These are phyloP conservation scores for Lacerta agilis DNA, from an alignment of 2,797 vertebrate genomes.

Conservation along the genomic window DNA sequence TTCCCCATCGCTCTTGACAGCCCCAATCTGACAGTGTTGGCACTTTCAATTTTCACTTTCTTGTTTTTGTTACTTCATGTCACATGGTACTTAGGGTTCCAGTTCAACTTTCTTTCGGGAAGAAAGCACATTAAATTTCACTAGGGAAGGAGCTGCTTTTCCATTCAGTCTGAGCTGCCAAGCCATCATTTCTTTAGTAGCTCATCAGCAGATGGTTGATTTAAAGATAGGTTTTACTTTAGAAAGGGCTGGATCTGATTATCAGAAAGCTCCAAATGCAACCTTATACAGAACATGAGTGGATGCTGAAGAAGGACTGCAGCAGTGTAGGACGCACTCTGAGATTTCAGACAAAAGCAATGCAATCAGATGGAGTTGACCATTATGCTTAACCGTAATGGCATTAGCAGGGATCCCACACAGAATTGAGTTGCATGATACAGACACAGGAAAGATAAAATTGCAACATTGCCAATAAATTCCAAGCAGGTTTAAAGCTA, in stretches of 20 bases:
- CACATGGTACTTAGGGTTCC: background rate
- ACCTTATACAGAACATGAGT: background rate
- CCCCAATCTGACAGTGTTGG: constrained; percentile 1
- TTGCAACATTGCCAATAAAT: background rate
- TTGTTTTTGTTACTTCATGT: constrained; percentile 9
- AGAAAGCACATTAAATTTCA: background rate
- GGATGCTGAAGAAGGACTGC: background rate
- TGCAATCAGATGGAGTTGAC: background rate
- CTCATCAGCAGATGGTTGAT: constrained; percentile 8
- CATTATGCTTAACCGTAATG: background rate
- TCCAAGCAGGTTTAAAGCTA: background rate
- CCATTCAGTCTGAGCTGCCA: background rate
- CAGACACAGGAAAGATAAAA: background rate
- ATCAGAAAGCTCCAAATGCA: background rate
- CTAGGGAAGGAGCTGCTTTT: background rate
- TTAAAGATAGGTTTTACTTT: constrained; percentile 12
- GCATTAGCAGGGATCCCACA: background rate
- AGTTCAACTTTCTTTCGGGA: constrained; percentile 1
- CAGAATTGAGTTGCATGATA: background rate
- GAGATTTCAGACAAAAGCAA: background rate
- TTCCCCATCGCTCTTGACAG: constrained; percentile 6
- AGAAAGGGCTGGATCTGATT: background rate
- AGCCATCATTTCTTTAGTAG: background rate
- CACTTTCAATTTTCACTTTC: constrained; percentile 34
- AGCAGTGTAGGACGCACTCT: background rate